phyloP scores from a whole-genome alignment of 1,140 invertebrate species.

The Anastatus disparis region DNA sequence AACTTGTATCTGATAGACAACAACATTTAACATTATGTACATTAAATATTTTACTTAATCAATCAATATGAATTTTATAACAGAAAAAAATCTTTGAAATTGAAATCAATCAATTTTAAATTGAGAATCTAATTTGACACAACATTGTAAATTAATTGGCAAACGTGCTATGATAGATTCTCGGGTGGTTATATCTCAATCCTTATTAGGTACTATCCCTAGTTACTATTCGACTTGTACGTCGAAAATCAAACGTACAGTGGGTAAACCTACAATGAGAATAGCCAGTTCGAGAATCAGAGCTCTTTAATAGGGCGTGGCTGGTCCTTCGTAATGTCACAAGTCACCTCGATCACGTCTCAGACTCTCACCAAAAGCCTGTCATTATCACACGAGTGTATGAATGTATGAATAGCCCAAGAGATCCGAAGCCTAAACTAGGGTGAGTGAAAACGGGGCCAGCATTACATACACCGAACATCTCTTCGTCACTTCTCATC shows the following conservation, averaged over 20 bases:
- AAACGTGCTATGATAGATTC: neutral
- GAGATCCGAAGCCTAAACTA: neutral
- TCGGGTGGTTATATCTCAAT: neutral
- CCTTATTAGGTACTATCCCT: slow-evolving; percentile 13
- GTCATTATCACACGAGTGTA: slow-evolving; percentile 66
- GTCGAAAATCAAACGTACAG: neutral
- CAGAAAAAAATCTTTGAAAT: too few relatives aligned
- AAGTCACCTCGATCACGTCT: slow-evolving; percentile 58
- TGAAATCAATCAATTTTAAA: slow-evolving; percentile 6
- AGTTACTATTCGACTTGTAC: neutral
- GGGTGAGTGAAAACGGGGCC: slow-evolving; percentile 11
- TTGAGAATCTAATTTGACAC: too few relatives aligned
- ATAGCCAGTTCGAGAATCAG: slow-evolving; percentile 5
- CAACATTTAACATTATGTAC: too few relatives aligned
- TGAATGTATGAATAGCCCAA: slow-evolving; percentile 40
- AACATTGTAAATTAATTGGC: slow-evolving; percentile 7
- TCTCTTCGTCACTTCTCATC: slow-evolving; percentile 39
- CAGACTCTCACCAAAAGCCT: slow-evolving; percentile 58
- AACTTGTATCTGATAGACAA: neutral
- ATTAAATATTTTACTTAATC: too few relatives aligned
- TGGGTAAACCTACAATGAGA: neutral
- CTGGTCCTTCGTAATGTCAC: slow-evolving; percentile 59
- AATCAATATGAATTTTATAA: too few relatives aligned
- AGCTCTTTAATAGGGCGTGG: slow-evolving; percentile 59
- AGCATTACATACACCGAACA: slow-evolving; percentile 34